Evolutionary conservation across 2,888 invertebrate species (phyloP), one percentile per base, ranked within the genome.

Genomic region (Formica aserva): DNA sequence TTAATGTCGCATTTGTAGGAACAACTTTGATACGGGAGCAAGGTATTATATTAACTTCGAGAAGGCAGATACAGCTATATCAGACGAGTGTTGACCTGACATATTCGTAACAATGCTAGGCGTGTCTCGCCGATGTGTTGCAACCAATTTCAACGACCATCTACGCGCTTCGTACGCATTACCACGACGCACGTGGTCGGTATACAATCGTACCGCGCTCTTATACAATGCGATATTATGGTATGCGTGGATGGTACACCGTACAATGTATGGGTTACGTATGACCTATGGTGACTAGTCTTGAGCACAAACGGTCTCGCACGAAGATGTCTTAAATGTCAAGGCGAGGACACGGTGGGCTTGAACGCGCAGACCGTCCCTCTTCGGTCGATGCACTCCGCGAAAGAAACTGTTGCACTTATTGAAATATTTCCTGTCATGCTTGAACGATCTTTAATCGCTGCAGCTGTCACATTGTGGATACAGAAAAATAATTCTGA

Each of bases 71-170:
- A 83, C 63, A 76, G 76, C 80, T 75, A 67, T 52, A 75, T 38
- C 35, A 57, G 11, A 15, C 57, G 26, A 26, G 86, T 76, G 89
- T 88, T 89, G 93, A 93, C 91, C 92, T 91, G 92, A 91, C 92
- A 92, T 92, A 93, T 92, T 91, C 89, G 89, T 92, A 94, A 94
- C 94, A 94, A 94, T 94, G 92, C 94, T 90, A 94, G 94, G 94
- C 93, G 94, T 94, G 94, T 91, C 52, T 52, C 94, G 83, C 78
- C 86, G 62, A 67, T 72, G 89, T 94, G 93, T 93, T 87, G 93
- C 93, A 94, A 94, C 87, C 85, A 88, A 87, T 90, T 89, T 87
- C 86, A 89, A 85, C 86, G 78, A 78, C 86, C 84, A 88, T 89
- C 90, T 80, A 80, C 87, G 86, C 87, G 87, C 88, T 80, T 85